These are phyloP conservation scores for Drosophila anceps DNA, from an alignment of 2,888 invertebrate species.

Conservation along the genomic window DNA sequence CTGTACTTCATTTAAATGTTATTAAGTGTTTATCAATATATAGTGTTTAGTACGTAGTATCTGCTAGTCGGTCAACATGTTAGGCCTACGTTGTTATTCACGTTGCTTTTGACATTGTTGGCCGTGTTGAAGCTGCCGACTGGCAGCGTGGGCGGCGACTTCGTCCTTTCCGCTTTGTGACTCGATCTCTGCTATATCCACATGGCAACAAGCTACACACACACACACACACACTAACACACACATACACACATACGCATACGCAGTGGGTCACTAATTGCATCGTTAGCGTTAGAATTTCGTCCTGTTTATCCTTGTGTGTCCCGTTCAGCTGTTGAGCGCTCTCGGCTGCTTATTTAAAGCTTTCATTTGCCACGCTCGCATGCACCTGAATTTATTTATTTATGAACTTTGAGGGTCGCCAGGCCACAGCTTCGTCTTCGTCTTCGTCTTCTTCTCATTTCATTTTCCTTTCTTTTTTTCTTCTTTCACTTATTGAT, in stretches of 20 bases:
- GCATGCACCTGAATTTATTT: slow-evolving; percentile 53
- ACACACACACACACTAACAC: not conserved
- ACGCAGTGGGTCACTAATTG: slow-evolving; percentile 57
- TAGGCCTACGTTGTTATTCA: not conserved
- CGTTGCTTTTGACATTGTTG: not conserved
- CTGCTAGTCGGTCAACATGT: not conserved
- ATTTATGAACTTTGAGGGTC: slow-evolving; percentile 53
- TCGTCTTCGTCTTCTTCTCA: slow-evolving; percentile 1
- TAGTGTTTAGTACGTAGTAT: not conserved
- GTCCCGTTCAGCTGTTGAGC: slow-evolving; percentile 5
- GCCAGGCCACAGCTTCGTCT: slow-evolving; percentile 15
- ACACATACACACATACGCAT: slow-evolving; percentile 8
- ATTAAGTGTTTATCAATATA: no score
- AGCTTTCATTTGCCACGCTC: slow-evolving; percentile 33
- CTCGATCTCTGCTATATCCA: slow-evolving; percentile 19
- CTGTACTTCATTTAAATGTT: no score
- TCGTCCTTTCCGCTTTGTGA: slow-evolving; percentile 9
- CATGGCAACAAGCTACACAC: slow-evolving; percentile 19
- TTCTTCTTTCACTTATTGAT: slow-evolving; percentile 63
- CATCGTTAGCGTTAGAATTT: slow-evolving; percentile 70
- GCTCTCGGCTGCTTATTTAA: slow-evolving; percentile 18
- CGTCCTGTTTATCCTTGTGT: slow-evolving; percentile 23
- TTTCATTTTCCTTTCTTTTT: not conserved
- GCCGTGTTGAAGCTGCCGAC: not conserved
- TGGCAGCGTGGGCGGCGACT: slow-evolving; percentile 9